Percentiles rank a stretch among this genome's conserved stretches.
These are phyloP conservation scores for Pollimyrus isidori DNA, from an alignment of 2,113 vertebrate genomes.

Conservation along the genomic window DNA sequence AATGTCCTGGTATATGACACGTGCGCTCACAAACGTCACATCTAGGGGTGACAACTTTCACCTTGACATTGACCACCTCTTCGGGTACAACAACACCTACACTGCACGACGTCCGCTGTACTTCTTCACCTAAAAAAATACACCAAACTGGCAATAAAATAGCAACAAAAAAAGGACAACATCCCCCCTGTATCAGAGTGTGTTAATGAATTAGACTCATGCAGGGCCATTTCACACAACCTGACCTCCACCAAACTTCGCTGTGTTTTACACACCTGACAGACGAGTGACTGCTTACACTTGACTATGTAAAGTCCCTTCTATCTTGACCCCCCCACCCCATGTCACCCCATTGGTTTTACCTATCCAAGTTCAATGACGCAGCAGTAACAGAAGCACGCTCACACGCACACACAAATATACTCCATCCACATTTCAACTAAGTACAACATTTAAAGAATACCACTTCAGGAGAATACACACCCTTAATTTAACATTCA, in stretches of 20 bases:
- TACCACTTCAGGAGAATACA: conserved; percentile 29
- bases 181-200: not conserved
- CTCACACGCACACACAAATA: not conserved
- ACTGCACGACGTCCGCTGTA: not conserved
- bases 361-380: not conserved
- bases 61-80: not conserved
- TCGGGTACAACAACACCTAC: not conserved
- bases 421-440: conserved; percentile 2
- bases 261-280: not conserved
- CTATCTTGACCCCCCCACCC: not conserved
- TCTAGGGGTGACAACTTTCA: not conserved
- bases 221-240: not conserved
- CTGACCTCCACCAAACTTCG: not conserved
- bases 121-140: not conserved
- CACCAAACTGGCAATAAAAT: not conserved
- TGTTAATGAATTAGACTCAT: not conserved
- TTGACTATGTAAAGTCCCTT: not conserved
- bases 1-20: not conserved
- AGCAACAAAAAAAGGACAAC: not conserved
- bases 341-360: not conserved
- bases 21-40: not conserved
- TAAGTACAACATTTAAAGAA: not conserved
- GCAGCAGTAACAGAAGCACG: not conserved
- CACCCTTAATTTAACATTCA: conserved; percentile 36
- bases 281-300: not conserved